Evolutionary conservation across 2,797 vertebrate species (phyloP), one percentile per base, ranked within the genome.

Genomic region (Characodon lateralis): DNA sequence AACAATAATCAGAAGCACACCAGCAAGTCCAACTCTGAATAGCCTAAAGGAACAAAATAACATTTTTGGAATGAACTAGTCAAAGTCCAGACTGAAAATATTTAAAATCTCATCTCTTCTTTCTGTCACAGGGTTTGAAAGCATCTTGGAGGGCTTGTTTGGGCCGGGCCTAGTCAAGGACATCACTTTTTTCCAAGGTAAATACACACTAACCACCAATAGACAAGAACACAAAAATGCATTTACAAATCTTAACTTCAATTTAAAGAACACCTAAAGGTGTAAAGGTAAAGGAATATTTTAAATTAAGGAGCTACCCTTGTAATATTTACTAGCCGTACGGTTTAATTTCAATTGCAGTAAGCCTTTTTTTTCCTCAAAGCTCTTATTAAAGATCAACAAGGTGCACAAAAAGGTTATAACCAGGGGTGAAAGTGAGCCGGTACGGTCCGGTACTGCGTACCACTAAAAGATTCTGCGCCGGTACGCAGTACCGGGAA

Each of bases 81-180:
- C n/a, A 13, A 28, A 28, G 12, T 59, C n/a, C 58, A 59, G 58
- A 28, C 26, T 28, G 14, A 50, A 14, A 50, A 31, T 31, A 31
- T 31, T 76, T 85, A 76, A 87, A 14, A 0, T 81, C 56, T 7
- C 71, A 0, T 71, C 56, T 85, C 90, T 82, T 79, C 22, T 94
- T 85, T 91, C 84, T 59, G 90, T 90, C 93, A 1, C 96, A 99
- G 97, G 97, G 90, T 98, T 98, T 97, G 97, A 99, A 96, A 98
- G 96, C 96, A 98, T 98, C 97, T 96, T 98, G 97, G 97, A 98
- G 96, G 97, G 98, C 94, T 96, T 98, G 94, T 98, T 98, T 96
- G 97, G 97, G 96, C 96, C 96, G 88, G 96, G 96, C 95, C 96
- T 98, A 96, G 96, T 98, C 95, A 96, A 96, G 96, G 97, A 98